Conservation (phyloP, 2,113 vertebrate genomes). For the Pao palembangensis region DNA sequence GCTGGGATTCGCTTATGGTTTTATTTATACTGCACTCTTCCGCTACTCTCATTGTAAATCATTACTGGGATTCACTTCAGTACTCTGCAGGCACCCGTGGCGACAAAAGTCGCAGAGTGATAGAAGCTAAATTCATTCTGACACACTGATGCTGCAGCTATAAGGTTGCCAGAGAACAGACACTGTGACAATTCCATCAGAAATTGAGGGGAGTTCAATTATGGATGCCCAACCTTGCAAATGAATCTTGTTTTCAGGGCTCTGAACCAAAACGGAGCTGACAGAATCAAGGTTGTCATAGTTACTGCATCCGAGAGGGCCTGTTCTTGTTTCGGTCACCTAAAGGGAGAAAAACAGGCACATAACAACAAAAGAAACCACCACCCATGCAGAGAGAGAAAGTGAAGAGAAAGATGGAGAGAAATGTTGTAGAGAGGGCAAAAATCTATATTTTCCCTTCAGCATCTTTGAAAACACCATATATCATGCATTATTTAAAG, state of each 20-base stretch:
- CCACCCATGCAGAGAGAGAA: conserved; percentile 18
- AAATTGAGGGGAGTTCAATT: conserved; percentile 70
- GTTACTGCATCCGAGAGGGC: conserved; percentile 84
- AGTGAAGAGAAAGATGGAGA: neutral
- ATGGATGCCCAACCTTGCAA: conserved; percentile 79
- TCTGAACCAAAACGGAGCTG: conserved; percentile 85
- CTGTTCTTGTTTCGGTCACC: conserved; percentile 84
- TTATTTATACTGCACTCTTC: conserved; percentile 36
- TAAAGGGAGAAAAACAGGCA: conserved; percentile 54
- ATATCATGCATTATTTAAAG: conserved; percentile 41
- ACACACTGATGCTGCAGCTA: conserved; percentile 55
- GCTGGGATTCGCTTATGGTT: conserved; percentile 45
- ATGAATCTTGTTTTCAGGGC: conserved; percentile 84
- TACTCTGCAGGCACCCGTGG: conserved; percentile 34
- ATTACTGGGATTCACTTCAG: conserved; percentile 54
- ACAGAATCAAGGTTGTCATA: conserved; percentile 87
- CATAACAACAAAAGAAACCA: conserved; percentile 43
- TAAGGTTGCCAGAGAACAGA: conserved; percentile 57
- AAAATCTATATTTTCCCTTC: conserved; percentile 36
- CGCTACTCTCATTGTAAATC: conserved; percentile 48
- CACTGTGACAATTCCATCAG: conserved; percentile 70
- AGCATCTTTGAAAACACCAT: conserved; percentile 26
- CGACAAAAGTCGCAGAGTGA: conserved; percentile 44
- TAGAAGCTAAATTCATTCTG: conserved; percentile 68
- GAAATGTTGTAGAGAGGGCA: conserved; percentile 19